phyloP scores from a whole-genome alignment of 2,888 invertebrate species.

The Byasa hedistus region DNA sequence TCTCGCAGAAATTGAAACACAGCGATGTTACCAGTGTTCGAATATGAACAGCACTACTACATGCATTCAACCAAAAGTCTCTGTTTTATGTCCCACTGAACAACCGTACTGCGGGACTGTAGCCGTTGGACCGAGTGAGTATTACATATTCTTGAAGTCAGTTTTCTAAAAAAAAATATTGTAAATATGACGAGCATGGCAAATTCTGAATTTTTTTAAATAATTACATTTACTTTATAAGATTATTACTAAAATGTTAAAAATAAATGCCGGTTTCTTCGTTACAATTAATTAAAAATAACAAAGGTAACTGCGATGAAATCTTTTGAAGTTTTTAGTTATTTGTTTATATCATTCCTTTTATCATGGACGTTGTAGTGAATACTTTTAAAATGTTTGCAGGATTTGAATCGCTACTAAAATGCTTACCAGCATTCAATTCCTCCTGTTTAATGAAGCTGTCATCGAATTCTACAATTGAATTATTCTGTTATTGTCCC shows the following conservation, averaged over 20 bases:
- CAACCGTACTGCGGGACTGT: conserved; percentile 54
- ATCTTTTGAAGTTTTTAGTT: too few relatives aligned
- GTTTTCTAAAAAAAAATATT: not conserved
- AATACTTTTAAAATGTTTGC: not conserved
- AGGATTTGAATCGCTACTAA: conserved; percentile 53
- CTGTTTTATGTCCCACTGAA: conserved; percentile 45
- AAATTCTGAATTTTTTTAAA: not conserved
- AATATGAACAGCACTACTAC: conserved; percentile 35
- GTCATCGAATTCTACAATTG: conserved; percentile 45
- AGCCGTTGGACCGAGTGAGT: conserved; percentile 51
- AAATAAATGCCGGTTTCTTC: too few relatives aligned
- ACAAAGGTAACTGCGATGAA: too few relatives aligned
- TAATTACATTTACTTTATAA: too few relatives aligned
- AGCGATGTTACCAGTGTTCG: conserved; percentile 48
- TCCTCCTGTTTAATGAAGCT: conserved; percentile 52
- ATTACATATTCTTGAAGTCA: not conserved
- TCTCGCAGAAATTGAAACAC: conserved; percentile 43
- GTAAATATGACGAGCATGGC: not conserved
- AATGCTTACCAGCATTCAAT: conserved; percentile 48
- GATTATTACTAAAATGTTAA: too few relatives aligned
- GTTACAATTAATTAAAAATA: too few relatives aligned
- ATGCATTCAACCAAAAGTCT: conserved; percentile 19
- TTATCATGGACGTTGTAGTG: not conserved
- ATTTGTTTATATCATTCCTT: too few relatives aligned
- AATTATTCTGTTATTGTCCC: conserved; percentile 59